Evolutionary conservation across 1,140 invertebrate genomes (phyloP), one percentile per base, ranked within the genome.

Genomic region (Epicauta chinensis): DNA sequence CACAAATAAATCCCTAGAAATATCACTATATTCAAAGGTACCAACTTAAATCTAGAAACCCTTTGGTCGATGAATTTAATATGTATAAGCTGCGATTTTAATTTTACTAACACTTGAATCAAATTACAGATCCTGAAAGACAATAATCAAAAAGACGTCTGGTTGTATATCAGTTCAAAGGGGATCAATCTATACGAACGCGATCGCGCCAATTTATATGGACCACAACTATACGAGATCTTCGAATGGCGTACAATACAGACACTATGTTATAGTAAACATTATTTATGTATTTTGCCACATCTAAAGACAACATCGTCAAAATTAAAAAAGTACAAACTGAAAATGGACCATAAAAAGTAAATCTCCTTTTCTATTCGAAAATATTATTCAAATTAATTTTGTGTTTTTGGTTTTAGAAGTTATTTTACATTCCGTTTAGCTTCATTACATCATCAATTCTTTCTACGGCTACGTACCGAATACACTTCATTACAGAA

Each of bases 381-480:
- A n/a, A 23, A 11, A 4, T 30, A 38, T 15, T 13, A 9, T 35
- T 40, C 36, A 16, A 23, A 15, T 37, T 14, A 7, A 23, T 31
- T 7, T 15, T 13, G 3, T n/a, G 11, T 12, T 9, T 68, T 65
- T 17, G 37, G 59, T 68, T 72, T 38, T 63, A 81, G 80, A 68
- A 86, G 83, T 66, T 86, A 81, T 60, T 87, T 83, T 61, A 81
- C 81, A 50, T 87, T 86, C 67, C 83, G 82, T 64, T 67, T 87
- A 23, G 83, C 83, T 7, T 86, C 84, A 2, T 66, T 86, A 15
- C 85, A 87, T 64, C 85, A 87, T 66, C 80, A 85, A 62, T 83
- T 87, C 65, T 87, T 83, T 71, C 72, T 85, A 53, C 82, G 82
- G 64, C 68, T 86, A 16, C 79, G 83, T 58, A 80, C 81, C 10